Base-by-base conservation (phyloP, 1,140 invertebrate genomes). In the Tachypleus tridentatus region DNA sequence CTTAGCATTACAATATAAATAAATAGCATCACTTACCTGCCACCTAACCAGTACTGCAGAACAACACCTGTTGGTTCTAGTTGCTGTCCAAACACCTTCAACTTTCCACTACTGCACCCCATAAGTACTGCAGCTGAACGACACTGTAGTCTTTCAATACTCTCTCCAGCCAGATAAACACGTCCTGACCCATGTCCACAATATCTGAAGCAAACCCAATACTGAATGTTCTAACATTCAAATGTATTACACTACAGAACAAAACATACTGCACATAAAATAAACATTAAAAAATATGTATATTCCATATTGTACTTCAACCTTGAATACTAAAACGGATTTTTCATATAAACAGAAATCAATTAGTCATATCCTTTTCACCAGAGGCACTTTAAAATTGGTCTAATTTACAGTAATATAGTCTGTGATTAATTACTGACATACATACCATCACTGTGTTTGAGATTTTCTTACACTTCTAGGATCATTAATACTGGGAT, bases 141-240 rank as follows among this genome's bases (percentile, higher is more conserved):
- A 11, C 84, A 79, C n/a, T 79, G 74, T 53, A 82, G 72, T 66
- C 78, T 81, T 72, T 84, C 80, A 61, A 88, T 80, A 67, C 81
- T 75, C 60, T 84, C 81, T 3, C 80, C 79, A 4, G 78, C 71
- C 56, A 86, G 78, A 72, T 85, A 84, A 71, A 87, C 83, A 62
- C 81, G 82, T 4, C 89, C 88, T 75, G 81, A 85, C 4, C 87
- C 87, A 79, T 91, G 89, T 4, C 89, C 89, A 75, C 81, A 84
- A 75, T 88, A 89, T 7, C 78, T 77, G 67, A 29, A 29, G 2
- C 29, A 29, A 29, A 69, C 29, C 51, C 56, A 11, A 11, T 59
- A 57, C 56, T 54, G n/a, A 61, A 51, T 11, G 61, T 63, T 59
- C 47, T 8, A 7, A 49, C 62, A 7, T 66, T 50, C 7, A 60